phyloP scores from a whole-genome alignment of 2,888 invertebrate genomes.

The Eristalis intricaria region DNA sequence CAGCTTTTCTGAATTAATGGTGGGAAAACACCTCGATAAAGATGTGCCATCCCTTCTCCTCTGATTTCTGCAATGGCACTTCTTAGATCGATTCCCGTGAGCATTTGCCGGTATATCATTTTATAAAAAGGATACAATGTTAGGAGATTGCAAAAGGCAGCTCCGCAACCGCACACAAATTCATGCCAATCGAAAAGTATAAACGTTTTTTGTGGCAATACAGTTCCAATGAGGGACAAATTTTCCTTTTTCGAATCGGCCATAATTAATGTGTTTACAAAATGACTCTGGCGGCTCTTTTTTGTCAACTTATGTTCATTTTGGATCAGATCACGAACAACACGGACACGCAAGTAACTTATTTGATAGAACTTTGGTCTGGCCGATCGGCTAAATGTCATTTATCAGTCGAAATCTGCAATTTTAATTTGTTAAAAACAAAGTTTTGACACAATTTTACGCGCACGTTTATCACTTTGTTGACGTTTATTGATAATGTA shows the following conservation, averaged over 20 bases:
- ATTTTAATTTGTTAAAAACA: too few relatives aligned
- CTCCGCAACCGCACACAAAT: constrained; percentile 96
- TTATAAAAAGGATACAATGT: constrained; percentile 98
- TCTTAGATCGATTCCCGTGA: constrained; percentile 90
- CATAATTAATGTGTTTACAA: not conserved
- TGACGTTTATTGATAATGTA: too few relatives aligned
- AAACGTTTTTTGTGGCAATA: not conserved
- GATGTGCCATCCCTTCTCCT: constrained; percentile 90
- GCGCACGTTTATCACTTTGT: too few relatives aligned
- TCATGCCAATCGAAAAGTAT: constrained; percentile 86
- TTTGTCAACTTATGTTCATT: too few relatives aligned
- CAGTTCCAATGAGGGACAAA: not conserved
- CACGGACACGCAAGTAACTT: too few relatives aligned
- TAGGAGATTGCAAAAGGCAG: constrained; percentile 88
- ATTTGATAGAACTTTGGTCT: too few relatives aligned
- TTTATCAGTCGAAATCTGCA: too few relatives aligned
- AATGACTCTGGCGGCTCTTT: too few relatives aligned
- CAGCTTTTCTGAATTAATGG: constrained; percentile 96
- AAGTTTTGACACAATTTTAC: too few relatives aligned
- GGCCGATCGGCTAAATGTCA: too few relatives aligned
- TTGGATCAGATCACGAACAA: too few relatives aligned
- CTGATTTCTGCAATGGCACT: constrained; percentile 90
- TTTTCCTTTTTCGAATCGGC: not conserved
- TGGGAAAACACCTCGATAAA: constrained; percentile 96
- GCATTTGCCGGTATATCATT: constrained; percentile 98